Percentiles rank a stretch among this genome's conserved stretches.
These are phyloP conservation scores for Parnassius orleans DNA, from an alignment of 2,888 invertebrate genomes.

Conservation along the genomic window DNA sequence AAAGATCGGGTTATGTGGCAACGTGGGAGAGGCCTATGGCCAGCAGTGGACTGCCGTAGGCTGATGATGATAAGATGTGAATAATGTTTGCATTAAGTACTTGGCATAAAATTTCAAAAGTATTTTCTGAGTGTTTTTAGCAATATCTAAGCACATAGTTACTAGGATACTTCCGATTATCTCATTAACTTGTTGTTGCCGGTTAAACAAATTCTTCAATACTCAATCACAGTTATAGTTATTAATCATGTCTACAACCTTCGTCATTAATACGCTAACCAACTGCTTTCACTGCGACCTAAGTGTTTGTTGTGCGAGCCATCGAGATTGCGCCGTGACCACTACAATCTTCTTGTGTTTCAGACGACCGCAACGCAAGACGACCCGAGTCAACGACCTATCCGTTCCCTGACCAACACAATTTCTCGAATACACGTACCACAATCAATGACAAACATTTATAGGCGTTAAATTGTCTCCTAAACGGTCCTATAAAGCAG, in stretches of 20 bases:
- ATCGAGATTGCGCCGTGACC: conserved; percentile 44
- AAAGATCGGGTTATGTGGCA: no score
- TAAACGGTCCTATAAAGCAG: conserved; percentile 61
- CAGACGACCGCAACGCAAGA: conserved; percentile 62
- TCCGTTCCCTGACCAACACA: conserved; percentile 56
- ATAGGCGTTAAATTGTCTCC: conserved; percentile 66
- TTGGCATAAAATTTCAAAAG: conserved; percentile 20
- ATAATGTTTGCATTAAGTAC: no score
- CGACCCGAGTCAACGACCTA: conserved; percentile 64
- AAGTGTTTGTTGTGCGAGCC: conserved; percentile 41
- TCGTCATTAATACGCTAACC: conserved; percentile 15
- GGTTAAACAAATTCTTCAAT: conserved; percentile 8
- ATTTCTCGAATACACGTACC: conserved; percentile 49
- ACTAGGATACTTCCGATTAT: conserved; percentile 14
- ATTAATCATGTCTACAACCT: conserved; percentile 4
- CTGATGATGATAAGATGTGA: no score
- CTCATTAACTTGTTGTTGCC: conserved; percentile 7
- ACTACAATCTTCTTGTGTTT: conserved; percentile 64
- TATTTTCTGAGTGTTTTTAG: conserved; percentile 17
- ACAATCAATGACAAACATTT: conserved; percentile 57
- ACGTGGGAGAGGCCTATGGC: no score
- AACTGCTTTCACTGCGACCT: conserved; percentile 24
- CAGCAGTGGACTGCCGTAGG: no score
- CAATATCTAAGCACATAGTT: conserved; percentile 13
- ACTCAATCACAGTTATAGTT: conserved; percentile 11